Base-by-base conservation (phyloP, 2,888 invertebrate genomes). In the Drosophila nigricruria region DNA sequence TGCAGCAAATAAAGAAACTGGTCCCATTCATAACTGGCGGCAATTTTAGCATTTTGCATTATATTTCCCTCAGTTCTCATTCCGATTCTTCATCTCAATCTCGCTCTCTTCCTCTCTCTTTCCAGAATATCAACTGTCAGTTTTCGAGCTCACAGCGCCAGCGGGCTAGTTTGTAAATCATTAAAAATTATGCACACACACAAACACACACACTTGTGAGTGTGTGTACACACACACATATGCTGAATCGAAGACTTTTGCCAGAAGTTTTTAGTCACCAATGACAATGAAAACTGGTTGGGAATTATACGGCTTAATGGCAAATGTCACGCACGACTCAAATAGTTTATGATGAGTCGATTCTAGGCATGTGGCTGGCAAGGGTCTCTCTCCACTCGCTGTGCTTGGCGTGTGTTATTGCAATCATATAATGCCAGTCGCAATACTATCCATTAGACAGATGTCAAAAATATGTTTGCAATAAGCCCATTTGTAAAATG, bases 101-200 rank as follows among this genome's bases (percentile, higher is more conserved):
- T 73, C 68, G 34, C 42, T 53, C 38, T 42, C 59, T 60, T 18
- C 25, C 40, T 43, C 66, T 61, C 61, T 25, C 25, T 25, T 25
- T 25, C 30, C 50, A 38, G 81, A 79, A 83, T 89, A 90, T 88
- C 91, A 91, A 91, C 90, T 91, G 90, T 91, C 91, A 90, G 91
- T 90, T 90, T 78, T 89, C 78, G 77, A 84, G 88, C 84, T 84
- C 65, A 73, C 77, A 81, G 38, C 59, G 81, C 86, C 79, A 54
- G 52, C 73, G 82, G 86, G 81, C 81, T 77, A 85, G 86, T 87
- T 82, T 89, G 90, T 90, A 81, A 90, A 82, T 88, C 91, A 91
- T 91, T 91, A 90, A 90, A 89, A 90, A 91, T 90, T 91, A 91
- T 90, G 88, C 91, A 88, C 89, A 90, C 86, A 89, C 77, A 79